Percentiles rank a stretch among this genome's conserved stretches.
These are phyloP conservation scores for Alentia gelatinosa DNA, from an alignment of 2,888 invertebrate genomes.

Conservation along the genomic window DNA sequence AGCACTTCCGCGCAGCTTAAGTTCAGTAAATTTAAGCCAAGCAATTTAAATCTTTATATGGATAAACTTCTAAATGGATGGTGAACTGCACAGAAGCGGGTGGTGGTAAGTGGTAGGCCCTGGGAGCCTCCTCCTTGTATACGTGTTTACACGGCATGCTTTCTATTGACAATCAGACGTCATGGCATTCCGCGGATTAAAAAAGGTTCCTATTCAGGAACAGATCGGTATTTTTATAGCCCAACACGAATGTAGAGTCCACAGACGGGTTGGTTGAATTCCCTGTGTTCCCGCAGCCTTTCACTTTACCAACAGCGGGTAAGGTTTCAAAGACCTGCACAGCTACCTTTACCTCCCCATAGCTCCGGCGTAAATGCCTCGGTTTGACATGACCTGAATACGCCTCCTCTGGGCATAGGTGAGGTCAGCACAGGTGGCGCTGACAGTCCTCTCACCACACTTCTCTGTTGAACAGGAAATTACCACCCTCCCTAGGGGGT, in stretches of 20 bases:
- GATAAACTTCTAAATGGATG: too few species aligned
- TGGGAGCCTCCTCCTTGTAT: too few species aligned
- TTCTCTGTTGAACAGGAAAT: neutral
- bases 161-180: neutral
- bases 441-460: neutral
- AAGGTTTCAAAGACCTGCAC: neutral
- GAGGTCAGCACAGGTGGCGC: conserved; percentile 38
- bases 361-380: conserved; percentile 2
- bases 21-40: too few species aligned
- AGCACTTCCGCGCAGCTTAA: too few species aligned
- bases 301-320: neutral
- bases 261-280: too few species aligned
- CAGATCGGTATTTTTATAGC: neutral
- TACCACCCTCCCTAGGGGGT: neutral
- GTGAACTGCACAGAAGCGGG: neutral
- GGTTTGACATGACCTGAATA: conserved; percentile 31
- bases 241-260: too few species aligned
- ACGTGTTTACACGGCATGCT: neutral
- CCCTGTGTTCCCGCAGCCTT: too few species aligned
- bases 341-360: neutral
- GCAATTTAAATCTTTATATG: too few species aligned
- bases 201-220: neutral
- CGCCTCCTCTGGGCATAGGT: neutral
- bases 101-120: neutral
- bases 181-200: neutral